A percentile compares a stretch with the other conserved stretches of the same genome.
Evolutionary conservation across 2,797 vertebrate species (phyloP).

Genomic region (Aulostomus chinensis): DNA sequence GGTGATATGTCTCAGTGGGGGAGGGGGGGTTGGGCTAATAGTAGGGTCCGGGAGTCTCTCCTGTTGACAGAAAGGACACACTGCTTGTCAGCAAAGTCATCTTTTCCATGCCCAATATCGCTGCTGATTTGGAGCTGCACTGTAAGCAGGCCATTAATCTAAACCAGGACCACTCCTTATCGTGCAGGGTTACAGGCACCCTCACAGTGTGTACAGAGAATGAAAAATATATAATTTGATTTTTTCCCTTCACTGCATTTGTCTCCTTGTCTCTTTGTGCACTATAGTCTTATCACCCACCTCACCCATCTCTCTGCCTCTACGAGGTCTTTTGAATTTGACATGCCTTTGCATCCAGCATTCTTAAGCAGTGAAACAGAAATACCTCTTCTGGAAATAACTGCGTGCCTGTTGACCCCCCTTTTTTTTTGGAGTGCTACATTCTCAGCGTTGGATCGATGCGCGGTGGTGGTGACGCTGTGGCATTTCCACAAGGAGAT

Average conservation of each 20-base stretch:
- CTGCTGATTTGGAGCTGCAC: conserved; percentile 53
- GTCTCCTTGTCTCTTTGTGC: conserved; percentile 36
- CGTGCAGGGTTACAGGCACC: conserved; percentile 53
- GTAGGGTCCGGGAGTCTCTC: conserved; percentile 44
- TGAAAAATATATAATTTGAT: conserved; percentile 62
- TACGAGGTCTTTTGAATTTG: conserved; percentile 49
- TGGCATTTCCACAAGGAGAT: conserved; percentile 73
- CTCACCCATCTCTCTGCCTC: conserved; percentile 9
- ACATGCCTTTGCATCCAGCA: conserved; percentile 26
- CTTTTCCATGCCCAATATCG: conserved; percentile 62
- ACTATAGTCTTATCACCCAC: conserved; percentile 41
- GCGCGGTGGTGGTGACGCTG: conserved; percentile 48
- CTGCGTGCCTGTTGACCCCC: conserved; percentile 46
- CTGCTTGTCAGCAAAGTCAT: conserved; percentile 82
- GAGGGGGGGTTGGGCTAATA: conserved; percentile 49
- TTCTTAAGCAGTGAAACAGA: conserved; percentile 18
- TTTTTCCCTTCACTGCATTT: conserved; percentile 20
- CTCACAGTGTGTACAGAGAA: conserved; percentile 48
- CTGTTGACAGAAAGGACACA: conserved; percentile 67
- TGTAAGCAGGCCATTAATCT: conserved; percentile 74
- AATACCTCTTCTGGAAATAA: conserved; percentile 45
- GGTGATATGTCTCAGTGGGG: conserved; percentile 44
- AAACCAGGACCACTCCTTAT: conserved; percentile 62
- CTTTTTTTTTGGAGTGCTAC: conserved; percentile 28
- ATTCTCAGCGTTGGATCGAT: conserved; percentile 52